phyloP scores from a whole-genome alignment of 2,113 vertebrate species.

The Oryzias woworae region DNA sequence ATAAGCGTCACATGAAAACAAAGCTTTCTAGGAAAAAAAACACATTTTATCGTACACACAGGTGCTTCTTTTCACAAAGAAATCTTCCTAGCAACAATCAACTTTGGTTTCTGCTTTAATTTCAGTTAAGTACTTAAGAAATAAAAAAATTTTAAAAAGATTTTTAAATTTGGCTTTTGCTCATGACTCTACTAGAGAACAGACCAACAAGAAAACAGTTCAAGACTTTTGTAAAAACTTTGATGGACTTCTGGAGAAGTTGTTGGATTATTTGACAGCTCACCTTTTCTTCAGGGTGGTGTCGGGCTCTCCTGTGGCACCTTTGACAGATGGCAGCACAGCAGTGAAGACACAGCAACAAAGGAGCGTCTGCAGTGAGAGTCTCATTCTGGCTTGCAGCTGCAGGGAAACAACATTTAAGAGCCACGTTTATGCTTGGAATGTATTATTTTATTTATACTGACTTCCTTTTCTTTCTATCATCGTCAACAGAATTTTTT shows the following conservation, averaged over 20 bases:
- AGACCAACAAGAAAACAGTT: too few relatives aligned
- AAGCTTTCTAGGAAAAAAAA: neutral
- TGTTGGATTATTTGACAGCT: conserved; percentile 36
- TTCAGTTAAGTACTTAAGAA: too few relatives aligned
- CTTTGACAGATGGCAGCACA: conserved; percentile 77
- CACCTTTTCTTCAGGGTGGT: conserved; percentile 84
- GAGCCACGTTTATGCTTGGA: neutral
- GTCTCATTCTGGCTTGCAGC: conserved; percentile 81
- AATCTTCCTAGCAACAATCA: too few relatives aligned
- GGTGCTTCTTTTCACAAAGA: too few relatives aligned
- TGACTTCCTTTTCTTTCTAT: neutral
- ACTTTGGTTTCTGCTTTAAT: too few relatives aligned
- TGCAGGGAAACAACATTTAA: conserved; percentile 29
- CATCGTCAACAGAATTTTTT: too few relatives aligned
- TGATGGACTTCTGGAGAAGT: neutral
- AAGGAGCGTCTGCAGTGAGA: conserved; percentile 74
- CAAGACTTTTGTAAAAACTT: neutral
- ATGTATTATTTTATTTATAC: neutral
- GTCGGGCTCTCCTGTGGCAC: conserved; percentile 76
- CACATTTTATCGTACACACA: neutral
- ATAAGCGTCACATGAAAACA: too few relatives aligned
- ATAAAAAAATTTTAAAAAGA: too few relatives aligned
- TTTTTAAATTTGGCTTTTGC: too few relatives aligned
- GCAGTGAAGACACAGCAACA: conserved; percentile 79
- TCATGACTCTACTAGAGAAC: too few relatives aligned